A percentile compares a stretch with the other conserved stretches of the same genome.
Evolutionary conservation across 1,140 invertebrate species (phyloP).

Genomic region (Drosophila truncata): DNA sequence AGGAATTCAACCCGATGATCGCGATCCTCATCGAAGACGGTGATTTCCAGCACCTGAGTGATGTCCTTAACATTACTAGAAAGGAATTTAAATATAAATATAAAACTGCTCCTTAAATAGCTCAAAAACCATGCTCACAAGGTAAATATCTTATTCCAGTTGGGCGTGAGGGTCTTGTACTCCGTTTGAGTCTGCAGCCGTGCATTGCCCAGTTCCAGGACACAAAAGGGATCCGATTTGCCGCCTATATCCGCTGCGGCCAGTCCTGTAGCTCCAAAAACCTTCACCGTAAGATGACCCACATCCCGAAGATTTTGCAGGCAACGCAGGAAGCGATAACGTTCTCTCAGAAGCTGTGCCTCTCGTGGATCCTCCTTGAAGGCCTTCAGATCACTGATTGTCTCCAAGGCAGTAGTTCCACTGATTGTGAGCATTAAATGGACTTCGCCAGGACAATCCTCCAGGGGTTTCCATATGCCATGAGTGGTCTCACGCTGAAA

Average conservation of each 20-base stretch:
- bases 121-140: constrained; percentile 90
- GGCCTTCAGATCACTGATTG: constrained; percentile 94
- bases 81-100: neutral
- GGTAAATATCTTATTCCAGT: constrained; percentile 99
- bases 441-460: constrained; percentile 95
- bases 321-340: constrained; percentile 92
- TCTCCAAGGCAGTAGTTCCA: constrained; percentile 96
- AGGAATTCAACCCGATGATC: constrained; percentile 99
- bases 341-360: constrained; percentile 87
- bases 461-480: constrained; percentile 93
- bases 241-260: constrained; percentile 96
- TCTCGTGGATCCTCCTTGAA: constrained; percentile 93
- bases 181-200: constrained; percentile 99
- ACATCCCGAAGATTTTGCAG: constrained; percentile 93
- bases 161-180: constrained; percentile 98
- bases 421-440: constrained; percentile 97
- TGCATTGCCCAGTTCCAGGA: constrained; percentile 97
- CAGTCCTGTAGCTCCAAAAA: constrained; percentile 95
- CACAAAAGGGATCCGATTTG: constrained; percentile 98
- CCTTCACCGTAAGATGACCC: constrained; percentile 95
- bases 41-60: constrained; percentile 97
- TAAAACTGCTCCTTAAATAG: neutral
- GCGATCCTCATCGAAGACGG: constrained; percentile 98
- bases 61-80: constrained; percentile 98
- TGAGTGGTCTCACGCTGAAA: constrained; percentile 97